Percentiles rank a stretch among this genome's conserved stretches.
These are phyloP conservation scores for Tetramorium bicarinatum DNA, from an alignment of 2,888 invertebrate species.

Conservation along the genomic window DNA sequence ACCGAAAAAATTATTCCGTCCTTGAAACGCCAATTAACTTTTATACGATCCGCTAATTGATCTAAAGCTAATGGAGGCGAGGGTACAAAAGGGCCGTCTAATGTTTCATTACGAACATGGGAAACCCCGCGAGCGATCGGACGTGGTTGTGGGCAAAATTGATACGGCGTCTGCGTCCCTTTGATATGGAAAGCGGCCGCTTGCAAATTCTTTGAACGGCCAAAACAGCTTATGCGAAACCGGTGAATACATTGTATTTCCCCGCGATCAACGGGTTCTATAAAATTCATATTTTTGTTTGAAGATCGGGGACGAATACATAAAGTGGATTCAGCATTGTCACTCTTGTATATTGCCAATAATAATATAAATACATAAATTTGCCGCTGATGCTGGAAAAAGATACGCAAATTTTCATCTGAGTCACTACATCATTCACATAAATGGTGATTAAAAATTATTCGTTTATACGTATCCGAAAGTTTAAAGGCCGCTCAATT, in stretches of 20 bases:
- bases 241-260: background rate
- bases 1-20: slow-evolving; percentile 47
- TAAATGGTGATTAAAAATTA: background rate
- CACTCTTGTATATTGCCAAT: background rate
- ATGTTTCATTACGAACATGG: slow-evolving; percentile 46
- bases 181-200: slow-evolving; percentile 61
- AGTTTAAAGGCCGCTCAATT: background rate
- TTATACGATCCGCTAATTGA: slow-evolving; percentile 51
- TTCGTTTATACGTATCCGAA: background rate
- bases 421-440: background rate
- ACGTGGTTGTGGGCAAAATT: slow-evolving; percentile 41
- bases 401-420: background rate
- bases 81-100: slow-evolving; percentile 42
- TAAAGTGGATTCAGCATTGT: background rate
- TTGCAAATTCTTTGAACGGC: slow-evolving; percentile 45
- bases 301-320: background rate
- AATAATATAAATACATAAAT: background rate
- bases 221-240: slow-evolving; percentile 49
- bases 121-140: slow-evolving; percentile 36
- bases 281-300: slow-evolving; percentile 31
- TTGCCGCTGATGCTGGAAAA: no score
- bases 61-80: slow-evolving; percentile 40
- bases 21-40: slow-evolving; percentile 57
- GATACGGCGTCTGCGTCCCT: slow-evolving; percentile 29
- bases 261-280: background rate